These are phyloP conservation scores for Ondatra zibethicus DNA, from an alignment of 2,113 vertebrate species.

Conservation along the genomic window DNA sequence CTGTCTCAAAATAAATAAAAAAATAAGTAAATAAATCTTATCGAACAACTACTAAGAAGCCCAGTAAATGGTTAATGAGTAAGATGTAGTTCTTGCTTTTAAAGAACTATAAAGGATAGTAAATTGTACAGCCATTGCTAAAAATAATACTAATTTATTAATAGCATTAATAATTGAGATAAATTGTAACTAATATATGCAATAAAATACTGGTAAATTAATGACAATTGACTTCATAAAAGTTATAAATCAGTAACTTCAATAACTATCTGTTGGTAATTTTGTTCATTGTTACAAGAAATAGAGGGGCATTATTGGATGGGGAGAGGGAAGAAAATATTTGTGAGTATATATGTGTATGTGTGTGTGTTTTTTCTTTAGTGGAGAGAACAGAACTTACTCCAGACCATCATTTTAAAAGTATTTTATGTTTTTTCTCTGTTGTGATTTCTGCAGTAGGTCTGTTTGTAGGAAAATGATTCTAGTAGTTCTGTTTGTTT, in stretches of 20 bases:
- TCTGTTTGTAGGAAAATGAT: constrained; percentile 45
- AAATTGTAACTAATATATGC: constrained; percentile 1
- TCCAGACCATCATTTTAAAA: constrained; percentile 12
- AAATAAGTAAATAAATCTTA: not conserved
- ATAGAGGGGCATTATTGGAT: not conserved
- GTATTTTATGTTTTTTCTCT: constrained; percentile 17
- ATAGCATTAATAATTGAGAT: not conserved
- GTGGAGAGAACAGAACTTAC: not conserved
- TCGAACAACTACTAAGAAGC: constrained; percentile 1
- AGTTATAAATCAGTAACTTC: constrained; percentile 27
- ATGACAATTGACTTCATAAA: not conserved
- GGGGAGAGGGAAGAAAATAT: not conserved
- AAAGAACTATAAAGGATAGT: not conserved
- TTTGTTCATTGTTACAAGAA: constrained; percentile 4
- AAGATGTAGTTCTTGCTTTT: not conserved
- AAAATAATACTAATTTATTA: constrained; percentile 3
- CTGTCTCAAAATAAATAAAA: not conserved
- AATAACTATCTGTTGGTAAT: not conserved
- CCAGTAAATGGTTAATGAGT: not conserved
- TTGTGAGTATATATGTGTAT: not conserved
- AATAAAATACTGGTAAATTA: constrained; percentile 33
- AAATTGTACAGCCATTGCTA: constrained; percentile 28
- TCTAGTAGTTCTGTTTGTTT: constrained; percentile 46
- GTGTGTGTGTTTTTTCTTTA: not conserved
- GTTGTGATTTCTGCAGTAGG: constrained; percentile 14